Base-by-base conservation (phyloP, 2,113 vertebrate genomes). In the Psittacus erithacus region DNA sequence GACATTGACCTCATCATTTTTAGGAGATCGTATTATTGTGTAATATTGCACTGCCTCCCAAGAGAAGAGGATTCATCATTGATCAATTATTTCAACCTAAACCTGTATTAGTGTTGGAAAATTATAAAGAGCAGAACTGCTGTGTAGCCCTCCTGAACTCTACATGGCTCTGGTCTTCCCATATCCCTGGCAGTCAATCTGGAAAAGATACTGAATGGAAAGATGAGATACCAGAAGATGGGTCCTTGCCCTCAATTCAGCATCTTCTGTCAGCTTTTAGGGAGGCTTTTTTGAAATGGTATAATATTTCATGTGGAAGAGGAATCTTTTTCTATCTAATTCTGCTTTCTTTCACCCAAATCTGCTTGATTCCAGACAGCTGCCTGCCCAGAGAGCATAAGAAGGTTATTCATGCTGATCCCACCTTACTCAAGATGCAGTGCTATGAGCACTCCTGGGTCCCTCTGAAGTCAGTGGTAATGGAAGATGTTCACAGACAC, bases 1-100 rank as follows among this genome's bases (percentile, higher is more conserved):
- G 81, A 81, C 88, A 53, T n/a, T 73, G 76, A 75, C 88, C 86
- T 73, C 81, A 69, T 95, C 35, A 90, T 88, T 89, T 89, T 87
- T 82, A 79, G 89, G 91, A 89, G 52, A 96, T 85, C 33, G 13
- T 27, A 33, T 79, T 88, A n/a, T 60, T 84, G 80, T 84, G 65
- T 33, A 74, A 88, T 75, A 82, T 81, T 62, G 44, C 67, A 87
- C 13, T 35, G 59, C 44, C n/a, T 94, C 88, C 83, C 92, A 84
- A 73, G 88, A 94, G 95, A 78, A 67, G 44, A 75, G 67, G 83
- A 49, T 92, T 86, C 57, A 52, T 60, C 86, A 49, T 0, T 46
- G 77, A 96, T 95, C 83, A 86, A 71, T 90, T 95, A 81, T 88
- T 92, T 89, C 81, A 87, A 74, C 74, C 65, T 90, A 90, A 90